These are phyloP conservation scores for Trichechus manatus DNA, from an alignment of 2,113 vertebrate species.

Conservation along the genomic window DNA sequence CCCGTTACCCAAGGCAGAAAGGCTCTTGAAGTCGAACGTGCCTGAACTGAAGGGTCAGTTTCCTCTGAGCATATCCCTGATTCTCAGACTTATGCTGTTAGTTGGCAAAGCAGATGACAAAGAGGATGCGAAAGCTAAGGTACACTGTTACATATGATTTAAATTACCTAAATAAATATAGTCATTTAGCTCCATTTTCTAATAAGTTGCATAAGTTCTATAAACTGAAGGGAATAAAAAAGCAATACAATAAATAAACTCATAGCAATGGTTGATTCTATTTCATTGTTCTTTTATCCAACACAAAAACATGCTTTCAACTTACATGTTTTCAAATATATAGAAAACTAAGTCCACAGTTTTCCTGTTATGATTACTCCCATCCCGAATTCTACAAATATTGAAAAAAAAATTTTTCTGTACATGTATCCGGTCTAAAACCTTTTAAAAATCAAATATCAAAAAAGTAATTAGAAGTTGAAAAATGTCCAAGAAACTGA, in stretches of 20 bases:
- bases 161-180: background rate
- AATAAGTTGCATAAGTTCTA: background rate
- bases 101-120: slow-evolving; percentile 81
- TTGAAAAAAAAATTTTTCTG: background rate
- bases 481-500: background rate
- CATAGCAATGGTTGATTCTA: background rate
- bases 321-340: background rate
- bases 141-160: slow-evolving; percentile 47
- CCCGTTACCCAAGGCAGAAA: slow-evolving; percentile 82
- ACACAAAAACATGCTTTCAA: background rate
- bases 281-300: background rate
- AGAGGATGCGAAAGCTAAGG: slow-evolving; percentile 85
- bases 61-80: slow-evolving; percentile 80
- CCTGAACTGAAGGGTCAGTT: slow-evolving; percentile 85
- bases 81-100: slow-evolving; percentile 84
- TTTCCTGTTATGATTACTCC: background rate
- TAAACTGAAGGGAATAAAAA: background rate
- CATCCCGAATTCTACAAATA: background rate
- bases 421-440: background rate
- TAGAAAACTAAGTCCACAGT: background rate
- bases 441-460: background rate
- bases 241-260: background rate
- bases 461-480: background rate
- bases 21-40: slow-evolving; percentile 84
- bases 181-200: slow-evolving; percentile 3